Evolutionary conservation across 2,113 vertebrate genomes (phyloP).

Genomic region (Grammomys surdaster): DNA sequence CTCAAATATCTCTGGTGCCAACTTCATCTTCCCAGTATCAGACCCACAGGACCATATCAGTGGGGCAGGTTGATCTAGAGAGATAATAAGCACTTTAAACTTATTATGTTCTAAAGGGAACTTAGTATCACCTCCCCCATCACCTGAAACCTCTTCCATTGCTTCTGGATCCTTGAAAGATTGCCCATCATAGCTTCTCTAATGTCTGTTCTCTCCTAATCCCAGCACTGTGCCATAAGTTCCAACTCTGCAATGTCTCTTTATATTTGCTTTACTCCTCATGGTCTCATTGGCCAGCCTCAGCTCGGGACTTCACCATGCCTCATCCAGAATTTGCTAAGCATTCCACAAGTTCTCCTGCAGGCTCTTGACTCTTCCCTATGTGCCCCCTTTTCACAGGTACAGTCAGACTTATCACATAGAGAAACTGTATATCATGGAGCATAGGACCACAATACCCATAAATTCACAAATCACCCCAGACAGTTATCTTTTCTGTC

Average conservation of each 20-base stretch:
- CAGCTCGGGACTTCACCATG: neutral
- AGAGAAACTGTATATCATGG: neutral
- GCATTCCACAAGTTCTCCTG: neutral
- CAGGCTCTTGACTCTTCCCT: neutral
- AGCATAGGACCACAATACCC: neutral
- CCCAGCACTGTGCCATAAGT: neutral
- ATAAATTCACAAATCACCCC: neutral
- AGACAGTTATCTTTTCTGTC: neutral
- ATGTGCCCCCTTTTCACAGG: neutral
- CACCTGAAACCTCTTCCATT: neutral
- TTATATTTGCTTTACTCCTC: neutral
- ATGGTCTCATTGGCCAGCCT: neutral
- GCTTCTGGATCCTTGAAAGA: neutral
- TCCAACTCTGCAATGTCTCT: neutral
- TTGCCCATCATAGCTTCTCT: neutral
- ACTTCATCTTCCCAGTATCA: conserved; percentile 4
- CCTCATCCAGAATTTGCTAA: conserved; percentile 3
- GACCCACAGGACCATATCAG: neutral
- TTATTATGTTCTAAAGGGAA: conserved; percentile 15
- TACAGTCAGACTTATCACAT: neutral
- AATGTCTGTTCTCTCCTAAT: neutral
- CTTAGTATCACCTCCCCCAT: neutral
- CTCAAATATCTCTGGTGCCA: neutral
- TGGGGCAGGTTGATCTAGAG: neutral
- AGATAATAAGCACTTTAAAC: neutral